Percentiles rank a stretch among this genome's conserved stretches.
Conservation (phyloP, 2,888 invertebrate species). For the Dolomedes plantarius region DNA sequence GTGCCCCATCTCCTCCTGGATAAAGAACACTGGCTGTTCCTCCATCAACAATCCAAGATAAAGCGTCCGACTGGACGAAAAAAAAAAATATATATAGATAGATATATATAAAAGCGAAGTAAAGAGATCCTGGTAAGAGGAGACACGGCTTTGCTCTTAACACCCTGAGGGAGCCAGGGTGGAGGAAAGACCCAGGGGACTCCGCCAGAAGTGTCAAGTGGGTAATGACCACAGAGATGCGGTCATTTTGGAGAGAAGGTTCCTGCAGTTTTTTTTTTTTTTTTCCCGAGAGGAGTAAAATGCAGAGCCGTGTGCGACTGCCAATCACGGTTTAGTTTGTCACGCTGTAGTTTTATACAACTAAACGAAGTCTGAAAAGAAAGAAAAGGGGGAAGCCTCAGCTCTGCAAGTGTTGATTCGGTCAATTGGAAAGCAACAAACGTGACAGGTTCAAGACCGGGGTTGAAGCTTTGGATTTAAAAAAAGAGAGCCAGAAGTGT, state of each 20-base stretch:
- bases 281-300: not conserved
- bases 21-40: slow-evolving; percentile 6
- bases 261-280: not conserved
- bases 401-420: not conserved
- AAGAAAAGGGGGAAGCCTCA: not conserved
- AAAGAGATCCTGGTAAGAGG: slow-evolving; percentile 7
- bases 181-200: slow-evolving; percentile 6
- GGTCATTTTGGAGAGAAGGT: slow-evolving; percentile 22
- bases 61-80: not conserved
- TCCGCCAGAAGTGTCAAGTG: slow-evolving; percentile 28
- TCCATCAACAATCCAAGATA: slow-evolving; percentile 24
- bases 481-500: not conserved
- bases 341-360: slow-evolving; percentile 15
- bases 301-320: slow-evolving; percentile 20
- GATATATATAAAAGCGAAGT: not conserved
- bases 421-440: not conserved
- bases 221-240: slow-evolving; percentile 53
- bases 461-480: not conserved
- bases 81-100: not conserved
- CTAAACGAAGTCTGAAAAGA: slow-evolving; percentile 30
- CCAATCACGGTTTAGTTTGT: not conserved
- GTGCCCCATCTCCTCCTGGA: not conserved
- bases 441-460: not conserved
- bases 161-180: not conserved
- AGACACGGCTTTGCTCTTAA: slow-evolving; percentile 60